Percentiles rank a stretch among this genome's conserved stretches.
phyloP scores from a whole-genome alignment of 2,888 invertebrate species.

The Ditula angustiorana region DNA sequence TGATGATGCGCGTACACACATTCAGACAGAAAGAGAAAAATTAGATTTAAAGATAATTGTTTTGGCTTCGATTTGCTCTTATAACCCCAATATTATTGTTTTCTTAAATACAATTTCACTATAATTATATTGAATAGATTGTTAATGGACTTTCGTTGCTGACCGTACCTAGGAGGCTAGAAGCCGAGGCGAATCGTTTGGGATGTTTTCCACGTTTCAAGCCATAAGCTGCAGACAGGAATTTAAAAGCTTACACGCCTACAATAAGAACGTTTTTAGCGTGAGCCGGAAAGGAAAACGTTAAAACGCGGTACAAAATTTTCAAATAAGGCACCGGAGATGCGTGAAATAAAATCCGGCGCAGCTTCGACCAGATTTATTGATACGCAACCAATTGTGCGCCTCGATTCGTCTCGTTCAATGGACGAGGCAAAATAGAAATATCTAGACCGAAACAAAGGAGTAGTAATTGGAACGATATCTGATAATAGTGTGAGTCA shows the following conservation, averaged over 20 bases:
- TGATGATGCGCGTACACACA: too few relatives aligned
- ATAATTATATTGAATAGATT: too few relatives aligned
- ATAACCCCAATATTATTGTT: too few relatives aligned
- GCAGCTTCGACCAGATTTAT: background rate
- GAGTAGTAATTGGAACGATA: background rate
- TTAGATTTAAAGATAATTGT: too few relatives aligned
- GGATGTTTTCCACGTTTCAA: constrained; percentile 53
- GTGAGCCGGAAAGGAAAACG: background rate
- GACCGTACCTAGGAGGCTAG: constrained; percentile 47
- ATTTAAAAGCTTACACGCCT: constrained; percentile 30
- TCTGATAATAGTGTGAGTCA: constrained; percentile 15
- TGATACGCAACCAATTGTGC: background rate
- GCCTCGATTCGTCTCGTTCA: background rate
- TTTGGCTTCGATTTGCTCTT: too few relatives aligned
- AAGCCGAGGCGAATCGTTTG: constrained; percentile 55
- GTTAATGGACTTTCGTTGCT: too few relatives aligned
- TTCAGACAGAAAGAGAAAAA: too few relatives aligned
- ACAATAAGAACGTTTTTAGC: background rate
- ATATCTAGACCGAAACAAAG: constrained; percentile 13
- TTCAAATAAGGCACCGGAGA: constrained; percentile 4
- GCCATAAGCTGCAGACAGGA: constrained; percentile 48
- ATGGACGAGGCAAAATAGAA: background rate
- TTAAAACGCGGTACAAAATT: background rate
- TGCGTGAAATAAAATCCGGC: constrained; percentile 4
- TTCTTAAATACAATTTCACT: too few relatives aligned